Percentiles rank a stretch among this genome's conserved stretches.
phyloP scores from a whole-genome alignment of 2,797 vertebrate genomes.

The Borostomias antarcticus region DNA sequence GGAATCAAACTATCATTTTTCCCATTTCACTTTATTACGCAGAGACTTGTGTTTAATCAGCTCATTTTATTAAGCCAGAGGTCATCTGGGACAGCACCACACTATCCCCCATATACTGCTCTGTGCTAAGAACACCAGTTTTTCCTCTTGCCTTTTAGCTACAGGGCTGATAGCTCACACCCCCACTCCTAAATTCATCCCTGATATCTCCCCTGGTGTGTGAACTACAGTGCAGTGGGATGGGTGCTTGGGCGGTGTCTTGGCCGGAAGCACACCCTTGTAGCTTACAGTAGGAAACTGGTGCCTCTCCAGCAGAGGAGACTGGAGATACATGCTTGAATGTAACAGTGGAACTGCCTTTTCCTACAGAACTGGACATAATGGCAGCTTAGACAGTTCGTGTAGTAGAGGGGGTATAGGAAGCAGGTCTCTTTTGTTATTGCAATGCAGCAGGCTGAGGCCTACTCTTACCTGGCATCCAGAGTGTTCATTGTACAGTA shows the following conservation, averaged over 20 bases:
- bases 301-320: conserved; percentile 11
- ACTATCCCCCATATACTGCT: not conserved
- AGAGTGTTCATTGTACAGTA: not conserved
- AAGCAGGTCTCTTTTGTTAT: not conserved
- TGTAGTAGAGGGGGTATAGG: not conserved
- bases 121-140: not conserved
- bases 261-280: conserved; percentile 11
- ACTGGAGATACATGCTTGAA: not conserved
- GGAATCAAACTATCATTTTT: not conserved
- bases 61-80: not conserved
- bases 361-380: not conserved
- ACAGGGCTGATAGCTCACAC: too few relatives aligned
- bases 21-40: not conserved
- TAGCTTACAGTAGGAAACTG: conserved; percentile 22
- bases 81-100: not conserved
- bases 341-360: not conserved
- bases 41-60: not conserved
- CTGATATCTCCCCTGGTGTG: too few relatives aligned
- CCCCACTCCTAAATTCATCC: too few relatives aligned
- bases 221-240: conserved; percentile 12
- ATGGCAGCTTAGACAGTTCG: not conserved
- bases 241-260: not conserved
- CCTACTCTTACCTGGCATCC: not conserved
- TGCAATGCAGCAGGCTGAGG: not conserved
- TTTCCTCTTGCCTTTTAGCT: not conserved